Percentiles rank a stretch among this genome's conserved stretches.
phyloP scores from a whole-genome alignment of 2,113 vertebrate genomes.

The Pelecanoides urinatrix region DNA sequence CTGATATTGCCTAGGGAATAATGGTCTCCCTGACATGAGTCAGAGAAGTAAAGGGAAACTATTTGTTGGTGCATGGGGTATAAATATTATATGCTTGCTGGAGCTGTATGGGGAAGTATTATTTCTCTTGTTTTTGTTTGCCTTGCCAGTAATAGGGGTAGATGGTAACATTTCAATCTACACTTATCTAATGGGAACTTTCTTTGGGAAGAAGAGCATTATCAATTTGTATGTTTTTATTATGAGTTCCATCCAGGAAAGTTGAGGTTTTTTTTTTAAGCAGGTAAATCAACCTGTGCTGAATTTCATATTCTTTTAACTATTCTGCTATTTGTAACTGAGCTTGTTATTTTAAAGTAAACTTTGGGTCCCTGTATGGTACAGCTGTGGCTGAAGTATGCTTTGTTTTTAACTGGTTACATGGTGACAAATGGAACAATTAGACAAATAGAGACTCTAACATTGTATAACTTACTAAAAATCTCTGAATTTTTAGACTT shows the following conservation, averaged over 20 bases:
- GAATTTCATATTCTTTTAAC: not conserved
- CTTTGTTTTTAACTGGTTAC: not conserved
- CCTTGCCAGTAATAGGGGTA: not conserved
- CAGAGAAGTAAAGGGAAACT: not conserved
- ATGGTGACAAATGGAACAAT: not conserved
- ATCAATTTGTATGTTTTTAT: not conserved
- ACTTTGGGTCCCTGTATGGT: not conserved
- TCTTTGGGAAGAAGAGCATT: not conserved
- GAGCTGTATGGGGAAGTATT: not conserved
- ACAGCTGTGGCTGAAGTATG: not conserved
- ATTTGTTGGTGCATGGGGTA: not conserved
- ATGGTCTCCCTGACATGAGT: not conserved
- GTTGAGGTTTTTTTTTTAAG: not conserved
- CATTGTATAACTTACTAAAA: not conserved
- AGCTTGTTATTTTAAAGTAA: not conserved
- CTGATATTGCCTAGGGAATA: not conserved
- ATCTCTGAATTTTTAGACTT: not conserved
- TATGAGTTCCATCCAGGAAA: not conserved
- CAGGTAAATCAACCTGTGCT: not conserved
- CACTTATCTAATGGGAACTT: not conserved
- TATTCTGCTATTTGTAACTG: not conserved
- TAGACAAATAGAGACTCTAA: not conserved
- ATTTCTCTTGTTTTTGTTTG: not conserved
- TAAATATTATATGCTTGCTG: not conserved
- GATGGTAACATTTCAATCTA: not conserved